Conservation (phyloP, 35 echinoderm and acorn worm species). For the Apostichopus japonicus region DNA sequence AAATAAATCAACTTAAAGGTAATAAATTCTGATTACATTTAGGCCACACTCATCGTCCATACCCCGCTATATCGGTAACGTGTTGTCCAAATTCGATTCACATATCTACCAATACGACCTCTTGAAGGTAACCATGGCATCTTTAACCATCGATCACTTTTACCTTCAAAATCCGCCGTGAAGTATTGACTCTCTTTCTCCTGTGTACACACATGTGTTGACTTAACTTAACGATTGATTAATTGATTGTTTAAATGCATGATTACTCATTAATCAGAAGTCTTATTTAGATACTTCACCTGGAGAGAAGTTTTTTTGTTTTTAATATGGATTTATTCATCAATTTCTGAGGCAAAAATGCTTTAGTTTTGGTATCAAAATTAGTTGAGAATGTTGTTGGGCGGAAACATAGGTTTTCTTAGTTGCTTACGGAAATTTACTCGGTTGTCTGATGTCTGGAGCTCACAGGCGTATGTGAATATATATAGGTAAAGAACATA, state of each 20-base stretch:
- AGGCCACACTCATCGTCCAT: no score
- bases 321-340: no score
- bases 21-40: no score
- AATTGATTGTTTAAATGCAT: constrained; percentile 1
- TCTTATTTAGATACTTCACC: background rate
- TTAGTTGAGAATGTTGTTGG: no score
- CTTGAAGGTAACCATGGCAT: background rate
- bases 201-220: background rate
- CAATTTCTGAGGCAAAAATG: no score
- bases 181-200: background rate
- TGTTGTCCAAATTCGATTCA: background rate
- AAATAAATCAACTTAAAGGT: no score
- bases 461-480: no score
- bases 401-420: no score
- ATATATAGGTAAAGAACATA: no score
- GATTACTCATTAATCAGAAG: constrained; percentile 7
- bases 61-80: background rate
- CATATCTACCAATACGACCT: background rate
- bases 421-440: no score
- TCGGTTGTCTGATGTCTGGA: no score
- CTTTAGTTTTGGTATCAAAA: no score
- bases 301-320: background rate
- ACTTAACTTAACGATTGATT: constrained; percentile 24
- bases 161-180: background rate
- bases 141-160: background rate